Evolutionary conservation across 2,888 invertebrate genomes (phyloP).

Genomic region (Gibbula magus): DNA sequence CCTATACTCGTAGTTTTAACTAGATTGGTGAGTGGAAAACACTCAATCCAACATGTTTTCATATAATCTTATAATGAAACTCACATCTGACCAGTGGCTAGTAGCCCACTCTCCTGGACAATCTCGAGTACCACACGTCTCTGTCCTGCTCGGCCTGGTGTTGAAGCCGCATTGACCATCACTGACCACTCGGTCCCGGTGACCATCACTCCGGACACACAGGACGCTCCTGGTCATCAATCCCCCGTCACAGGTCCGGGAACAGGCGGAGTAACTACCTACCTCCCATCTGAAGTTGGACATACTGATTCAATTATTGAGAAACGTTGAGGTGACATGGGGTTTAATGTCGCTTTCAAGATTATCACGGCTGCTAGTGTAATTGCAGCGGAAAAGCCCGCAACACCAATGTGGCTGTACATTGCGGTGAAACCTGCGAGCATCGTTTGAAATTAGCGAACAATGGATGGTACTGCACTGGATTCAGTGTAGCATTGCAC

Average conservation of each 20-base stretch:
- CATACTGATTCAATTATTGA: not conserved
- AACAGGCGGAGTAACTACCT: slow-evolving; percentile 49
- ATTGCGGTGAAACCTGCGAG: no score
- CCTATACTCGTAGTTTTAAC: no score
- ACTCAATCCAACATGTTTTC: not conserved
- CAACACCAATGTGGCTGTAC: no score
- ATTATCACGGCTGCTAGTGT: no score
- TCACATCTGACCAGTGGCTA: slow-evolving; percentile 54
- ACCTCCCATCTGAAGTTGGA: slow-evolving; percentile 49
- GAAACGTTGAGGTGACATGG: no score
- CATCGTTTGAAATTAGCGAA: no score
- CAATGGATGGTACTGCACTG: no score
- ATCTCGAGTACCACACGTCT: slow-evolving; percentile 38
- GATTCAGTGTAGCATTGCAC: no score
- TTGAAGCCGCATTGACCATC: slow-evolving; percentile 43
- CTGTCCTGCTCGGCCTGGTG: slow-evolving; percentile 39
- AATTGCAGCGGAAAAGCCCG: no score
- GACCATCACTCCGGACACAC: slow-evolving; percentile 38
- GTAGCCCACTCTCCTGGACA: slow-evolving; percentile 57
- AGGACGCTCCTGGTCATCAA: slow-evolving; percentile 31
- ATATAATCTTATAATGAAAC: not conserved
- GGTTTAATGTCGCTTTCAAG: no score
- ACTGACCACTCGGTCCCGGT: slow-evolving; percentile 34
- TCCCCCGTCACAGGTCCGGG: slow-evolving; percentile 58
- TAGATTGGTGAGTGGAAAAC: not conserved